Conservation (phyloP, 2,113 vertebrate species). For the Andinoacara biseriatus region DNA sequence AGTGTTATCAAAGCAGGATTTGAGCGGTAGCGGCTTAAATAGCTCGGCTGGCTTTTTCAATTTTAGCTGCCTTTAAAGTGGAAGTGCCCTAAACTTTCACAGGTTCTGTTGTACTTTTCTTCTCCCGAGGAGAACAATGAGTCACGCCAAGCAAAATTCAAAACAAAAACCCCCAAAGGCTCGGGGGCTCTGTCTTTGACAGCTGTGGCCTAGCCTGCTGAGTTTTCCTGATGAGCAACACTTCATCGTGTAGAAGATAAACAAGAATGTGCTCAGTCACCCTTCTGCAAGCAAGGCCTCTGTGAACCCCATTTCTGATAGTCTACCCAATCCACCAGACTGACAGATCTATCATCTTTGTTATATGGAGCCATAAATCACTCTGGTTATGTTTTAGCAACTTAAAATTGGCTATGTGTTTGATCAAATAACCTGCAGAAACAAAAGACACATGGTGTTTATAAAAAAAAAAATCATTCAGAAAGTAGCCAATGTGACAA, state of each 20-base stretch:
- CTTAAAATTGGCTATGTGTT: slow-evolving; percentile 42
- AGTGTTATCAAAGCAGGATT: background rate
- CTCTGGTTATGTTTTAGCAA: slow-evolving; percentile 11
- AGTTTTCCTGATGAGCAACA: slow-evolving; percentile 44
- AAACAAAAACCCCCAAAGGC: slow-evolving; percentile 1
- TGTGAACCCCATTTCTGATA: background rate
- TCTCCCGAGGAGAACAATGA: slow-evolving; percentile 21
- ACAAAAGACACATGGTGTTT: background rate
- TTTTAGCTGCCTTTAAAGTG: background rate
- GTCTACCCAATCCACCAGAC: slow-evolving; percentile 13
- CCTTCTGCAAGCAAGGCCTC: slow-evolving; percentile 24
- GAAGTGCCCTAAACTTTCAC: background rate
- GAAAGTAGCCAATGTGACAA: background rate
- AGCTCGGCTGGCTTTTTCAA: too few relatives aligned
- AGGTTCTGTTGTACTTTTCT: background rate
- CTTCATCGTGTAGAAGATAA: slow-evolving; percentile 47
- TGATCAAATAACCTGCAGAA: slow-evolving; percentile 5
- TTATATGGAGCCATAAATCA: slow-evolving; percentile 45
- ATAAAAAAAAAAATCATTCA: background rate
- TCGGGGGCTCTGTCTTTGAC: slow-evolving; percentile 25
- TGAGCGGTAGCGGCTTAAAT: fast-evolving
- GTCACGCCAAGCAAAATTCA: slow-evolving; percentile 12
- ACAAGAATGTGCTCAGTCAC: slow-evolving; percentile 46
- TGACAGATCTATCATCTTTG: slow-evolving; percentile 49
- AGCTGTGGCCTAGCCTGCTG: slow-evolving; percentile 50